Evolutionary conservation across 1,140 invertebrate genomes (phyloP), one percentile per base, ranked within the genome.

Genomic region (Sycophila sp.): DNA sequence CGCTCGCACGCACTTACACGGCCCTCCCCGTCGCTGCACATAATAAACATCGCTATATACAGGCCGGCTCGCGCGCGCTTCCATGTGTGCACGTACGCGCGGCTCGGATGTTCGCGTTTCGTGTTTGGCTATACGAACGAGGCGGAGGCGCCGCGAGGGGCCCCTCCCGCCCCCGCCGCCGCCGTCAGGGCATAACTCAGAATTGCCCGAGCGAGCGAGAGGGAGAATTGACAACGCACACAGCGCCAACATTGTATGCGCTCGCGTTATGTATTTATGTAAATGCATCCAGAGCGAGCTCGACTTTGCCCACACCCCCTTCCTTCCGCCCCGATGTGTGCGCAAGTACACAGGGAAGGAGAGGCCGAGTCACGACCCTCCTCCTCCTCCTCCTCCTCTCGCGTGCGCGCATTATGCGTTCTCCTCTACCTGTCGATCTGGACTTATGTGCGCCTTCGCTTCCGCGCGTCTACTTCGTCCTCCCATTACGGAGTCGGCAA

Each of bases 261-360:
- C 75, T 80, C 78, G 79, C 84, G 84, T 85, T 85, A 86, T 86
- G 85, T 86, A 86, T 86, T 86, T 86, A 86, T 86, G 84, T 85
- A 86, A 86, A 86, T 86, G 85, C 83, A 85, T 83, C 76, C 80
- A 75, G 76, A 73, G 78, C 75, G 72, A 71, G 69, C 73, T 69
- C 56, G 22, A 34, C 63, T 58, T 66, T 36, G 42, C 24, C 60
- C 55, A 32, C 51, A 6, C 11, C 22, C 24, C 34, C 2, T 30
- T 38, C 13, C 68, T 47, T 34, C 17, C 15, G 8, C 28, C 28
- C 56, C 71, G n/a, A 55, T 15, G 8, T 45, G 7, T n/a, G 22
- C 36, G 28, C 8, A 30, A 7, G 38, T 10, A 17, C 24, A 47
- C 19, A 17, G 11, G 42, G n/a, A n/a, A 36, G 28, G 32, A 55